Base-by-base conservation (phyloP, 2,797 vertebrate species). In the Phyllotis vaccarum region DNA sequence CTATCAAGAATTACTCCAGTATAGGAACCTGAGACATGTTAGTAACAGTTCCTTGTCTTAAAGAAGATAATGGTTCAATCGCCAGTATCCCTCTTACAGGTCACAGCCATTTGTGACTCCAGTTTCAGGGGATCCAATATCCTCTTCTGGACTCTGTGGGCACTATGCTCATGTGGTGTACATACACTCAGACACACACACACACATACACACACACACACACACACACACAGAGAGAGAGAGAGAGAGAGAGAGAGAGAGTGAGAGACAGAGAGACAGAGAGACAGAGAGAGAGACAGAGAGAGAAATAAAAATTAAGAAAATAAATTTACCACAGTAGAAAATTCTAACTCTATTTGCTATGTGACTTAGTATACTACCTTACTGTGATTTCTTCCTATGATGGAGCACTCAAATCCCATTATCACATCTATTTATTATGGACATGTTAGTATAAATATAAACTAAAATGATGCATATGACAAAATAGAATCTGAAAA, bases 401-500 rank as follows among this genome's bases (percentile, higher is more conserved):
- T 88, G 2, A 86, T 11, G 40, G 29, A 76, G 11, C 19, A 62
- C 12, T 75, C 2, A 85, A 52, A 3, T 76, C 17, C 5, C 19
- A 60, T 66, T 64, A 85, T 78, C 56, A 46, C 81, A 82, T 74
- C 12, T 87, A 83, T 5, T 80, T 27, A 43, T 49, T 79, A 74
- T 83, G 60, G 6, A 6, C 3, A 43, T 80, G 16, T 52, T 89
- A 22, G 6, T 60, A 88, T 56, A 89, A 92, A 56, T 5, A 60
- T 88, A 7, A 85, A 80, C 72, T 90, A 2, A 90, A 83, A 82
- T 94, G 0, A 76, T 3, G 64, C 88, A 62, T n/a, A 56, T 66
- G 52, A 49, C 24, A 81, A 13, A 86, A 12, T 82, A 22, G 5
- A 91, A 72, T 86, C 29, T 94, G 64, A 85, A 95, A 90, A 85